Percentiles rank a stretch among this genome's conserved stretches.
These are phyloP conservation scores for Meloidogyne floridensis DNA, from an alignment of 1,140 invertebrate species.

Conservation along the genomic window DNA sequence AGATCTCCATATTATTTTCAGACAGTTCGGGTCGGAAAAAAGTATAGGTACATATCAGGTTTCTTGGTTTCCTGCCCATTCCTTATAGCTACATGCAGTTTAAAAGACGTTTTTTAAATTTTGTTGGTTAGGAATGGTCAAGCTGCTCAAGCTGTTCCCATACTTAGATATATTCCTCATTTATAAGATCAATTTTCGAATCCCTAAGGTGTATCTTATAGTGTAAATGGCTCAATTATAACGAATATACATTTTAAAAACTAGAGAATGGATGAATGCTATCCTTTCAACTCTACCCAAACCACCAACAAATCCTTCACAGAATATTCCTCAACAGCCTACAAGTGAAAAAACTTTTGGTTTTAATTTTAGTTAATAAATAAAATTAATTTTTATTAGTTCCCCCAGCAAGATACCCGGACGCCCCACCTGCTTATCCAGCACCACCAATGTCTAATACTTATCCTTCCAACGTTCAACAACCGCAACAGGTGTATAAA, in stretches of 20 bases:
- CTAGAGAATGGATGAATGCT: slow-evolving; percentile 54
- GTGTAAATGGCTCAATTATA: no score
- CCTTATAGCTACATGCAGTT: no score
- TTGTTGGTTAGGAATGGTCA: no score
- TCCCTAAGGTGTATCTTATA: no score
- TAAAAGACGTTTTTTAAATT: slow-evolving; percentile 13
- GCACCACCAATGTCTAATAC: no score
- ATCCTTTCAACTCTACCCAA: slow-evolving; percentile 56
- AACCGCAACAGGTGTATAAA: neutral
- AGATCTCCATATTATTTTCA: no score
- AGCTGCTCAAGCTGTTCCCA: no score
- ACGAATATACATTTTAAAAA: neutral
- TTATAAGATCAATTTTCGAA: no score
- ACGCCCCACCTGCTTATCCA: slow-evolving; percentile 32
- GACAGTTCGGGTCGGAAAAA: no score
- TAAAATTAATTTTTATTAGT: slow-evolving; percentile 19
- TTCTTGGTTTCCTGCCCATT: no score
- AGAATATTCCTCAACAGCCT: slow-evolving; percentile 12
- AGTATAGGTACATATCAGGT: no score
- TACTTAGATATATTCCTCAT: no score
- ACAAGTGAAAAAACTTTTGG: neutral
- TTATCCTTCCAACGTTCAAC: slow-evolving; percentile 9
- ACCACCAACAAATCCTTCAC: slow-evolving; percentile 26
- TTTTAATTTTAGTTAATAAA: neutral
- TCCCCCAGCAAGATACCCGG: slow-evolving; percentile 45